Base-by-base conservation (phyloP, 1,140 invertebrate species). In the Augochlora pura region DNA sequence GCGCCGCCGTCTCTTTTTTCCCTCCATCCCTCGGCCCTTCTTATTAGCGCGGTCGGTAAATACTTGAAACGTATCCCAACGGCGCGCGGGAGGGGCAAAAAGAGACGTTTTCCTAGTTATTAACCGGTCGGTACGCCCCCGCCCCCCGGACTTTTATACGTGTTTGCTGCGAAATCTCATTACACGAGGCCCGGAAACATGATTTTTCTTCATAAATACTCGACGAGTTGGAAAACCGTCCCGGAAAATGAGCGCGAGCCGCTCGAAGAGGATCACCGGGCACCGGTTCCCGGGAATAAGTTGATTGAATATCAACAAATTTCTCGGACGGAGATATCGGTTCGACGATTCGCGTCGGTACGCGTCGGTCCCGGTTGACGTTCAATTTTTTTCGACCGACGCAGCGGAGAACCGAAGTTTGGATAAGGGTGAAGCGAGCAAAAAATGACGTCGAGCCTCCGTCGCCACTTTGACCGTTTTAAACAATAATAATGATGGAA, bases 1-100 rank as follows among this genome's bases (percentile, higher is more conserved):
- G 8, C 12, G 8, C 0, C 46, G 12, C 12, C 46, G 12, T 10
- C 12, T 16, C 14, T 10, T 14, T 49, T 49, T 4, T 49, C 0
- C 52, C 14, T 8, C n/a, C n/a, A n/a, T n/a, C 10, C 32, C 12
- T 42, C 23, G 12, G 16, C n/a, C 32, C 39, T 84, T 70, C 42
- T 85, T 71, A 68, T 85, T 75, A 84, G 74, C 74, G 21, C 64
- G 74, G 27, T 49, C 39, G 18, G 65, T 62, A 76, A 76, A 76
- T 76, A 76, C 65, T 76, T 42, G 74, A 76, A 69, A 76, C 74
- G 74, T 46, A 76, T 76, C 54, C 74, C 27, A 21, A 6, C 18
- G 49, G 49, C 71, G n/a, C n/a, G 62, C n/a, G 14, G 27, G 66
- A 38, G 21, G 32, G 32, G 32, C 32, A 32, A 12, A 27, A 16